Conservation (phyloP, 2,888 invertebrate species). For the Phyllotreta striolata region DNA sequence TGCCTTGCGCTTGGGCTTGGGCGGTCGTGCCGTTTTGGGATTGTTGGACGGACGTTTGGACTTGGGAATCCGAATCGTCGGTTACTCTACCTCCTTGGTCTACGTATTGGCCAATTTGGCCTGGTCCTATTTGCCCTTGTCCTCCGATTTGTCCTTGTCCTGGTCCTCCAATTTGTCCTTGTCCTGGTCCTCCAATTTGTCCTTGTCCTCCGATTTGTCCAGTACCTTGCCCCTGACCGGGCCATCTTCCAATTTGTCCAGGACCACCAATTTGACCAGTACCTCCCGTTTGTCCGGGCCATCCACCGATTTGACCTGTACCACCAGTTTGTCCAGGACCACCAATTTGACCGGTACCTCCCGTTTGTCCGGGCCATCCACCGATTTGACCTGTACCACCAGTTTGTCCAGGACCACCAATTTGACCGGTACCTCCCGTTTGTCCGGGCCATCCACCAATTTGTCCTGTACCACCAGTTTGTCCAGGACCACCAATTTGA, state of each 20-base stretch:
- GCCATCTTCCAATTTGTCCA: slow-evolving; percentile 32
- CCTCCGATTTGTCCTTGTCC: slow-evolving; percentile 39
- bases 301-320: slow-evolving; percentile 26
- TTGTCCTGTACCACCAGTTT: slow-evolving; percentile 26
- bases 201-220: slow-evolving; percentile 28
- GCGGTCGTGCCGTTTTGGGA: slow-evolving; percentile 73
- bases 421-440: slow-evolving; percentile 27
- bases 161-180: slow-evolving; percentile 22
- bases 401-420: slow-evolving; percentile 29
- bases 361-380: slow-evolving; percentile 32
- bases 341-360: slow-evolving; percentile 31
- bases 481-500: slow-evolving; percentile 29
- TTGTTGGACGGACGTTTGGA: slow-evolving; percentile 70
- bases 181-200: slow-evolving; percentile 26
- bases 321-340: slow-evolving; percentile 24
- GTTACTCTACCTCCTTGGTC: slow-evolving; percentile 19
- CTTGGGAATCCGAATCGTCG: slow-evolving; percentile 79
- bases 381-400: slow-evolving; percentile 29
- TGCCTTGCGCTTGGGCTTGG: slow-evolving; percentile 79
- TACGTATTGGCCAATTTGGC: slow-evolving; percentile 33
- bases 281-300: slow-evolving; percentile 20
- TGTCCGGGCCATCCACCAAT: slow-evolving; percentile 26
- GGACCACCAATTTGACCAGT: slow-evolving; percentile 29
- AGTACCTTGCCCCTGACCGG: slow-evolving; percentile 24
- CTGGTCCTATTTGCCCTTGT: slow-evolving; percentile 32